Conservation (phyloP, 2,888 invertebrate species). For the Xestoiulus laeticollis region DNA sequence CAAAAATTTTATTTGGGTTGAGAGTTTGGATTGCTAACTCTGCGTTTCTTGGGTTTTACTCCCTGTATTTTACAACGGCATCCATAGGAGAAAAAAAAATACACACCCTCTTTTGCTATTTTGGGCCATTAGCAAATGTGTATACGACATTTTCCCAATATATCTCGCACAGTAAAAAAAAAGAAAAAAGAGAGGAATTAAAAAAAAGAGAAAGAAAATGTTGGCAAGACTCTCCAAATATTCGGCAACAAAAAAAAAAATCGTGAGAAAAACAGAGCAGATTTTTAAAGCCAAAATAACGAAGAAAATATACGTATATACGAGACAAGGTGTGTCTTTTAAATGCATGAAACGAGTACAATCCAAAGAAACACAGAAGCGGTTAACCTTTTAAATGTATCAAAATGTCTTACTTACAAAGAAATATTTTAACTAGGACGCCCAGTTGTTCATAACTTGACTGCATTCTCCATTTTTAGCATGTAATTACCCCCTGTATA, state of each 20-base stretch:
- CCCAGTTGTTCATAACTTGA: neutral
- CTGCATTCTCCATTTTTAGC: neutral
- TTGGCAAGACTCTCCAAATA: neutral
- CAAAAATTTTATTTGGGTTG: neutral
- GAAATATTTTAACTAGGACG: neutral
- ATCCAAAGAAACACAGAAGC: neutral
- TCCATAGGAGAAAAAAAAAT: neutral
- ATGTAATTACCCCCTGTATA: neutral
- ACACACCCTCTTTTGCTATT: conserved; percentile 20
- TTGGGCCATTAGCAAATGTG: conserved; percentile 15
- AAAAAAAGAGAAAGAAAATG: conserved; percentile 16
- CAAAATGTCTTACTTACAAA: neutral
- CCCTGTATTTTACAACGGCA: neutral
- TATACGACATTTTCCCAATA: conserved; percentile 25
- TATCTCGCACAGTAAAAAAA: neutral
- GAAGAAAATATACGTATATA: neutral
- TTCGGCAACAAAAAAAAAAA: neutral
- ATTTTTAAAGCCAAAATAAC: neutral
- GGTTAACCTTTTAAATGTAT: neutral
- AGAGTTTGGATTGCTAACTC: neutral
- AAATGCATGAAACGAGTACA: neutral
- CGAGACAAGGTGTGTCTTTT: neutral
- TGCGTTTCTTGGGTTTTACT: neutral
- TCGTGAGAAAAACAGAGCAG: neutral
- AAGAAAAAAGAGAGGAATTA: neutral